phyloP scores from a whole-genome alignment of 2,113 vertebrate species.

The Oenanthe melanoleuca region DNA sequence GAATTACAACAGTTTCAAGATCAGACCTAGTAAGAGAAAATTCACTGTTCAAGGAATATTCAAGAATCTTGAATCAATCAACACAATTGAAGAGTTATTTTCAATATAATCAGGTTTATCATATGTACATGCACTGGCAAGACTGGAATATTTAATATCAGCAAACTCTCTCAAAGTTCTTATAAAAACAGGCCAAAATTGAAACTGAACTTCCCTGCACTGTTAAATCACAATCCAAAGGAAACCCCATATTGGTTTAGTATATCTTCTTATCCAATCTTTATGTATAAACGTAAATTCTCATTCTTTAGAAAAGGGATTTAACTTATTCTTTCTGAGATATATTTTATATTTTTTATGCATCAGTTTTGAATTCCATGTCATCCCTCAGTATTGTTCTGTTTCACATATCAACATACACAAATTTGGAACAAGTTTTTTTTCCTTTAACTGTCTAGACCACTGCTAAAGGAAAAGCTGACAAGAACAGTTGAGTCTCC shows the following conservation, averaged over 20 bases:
- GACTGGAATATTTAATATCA: background rate
- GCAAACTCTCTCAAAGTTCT: background rate
- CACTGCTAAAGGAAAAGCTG: background rate
- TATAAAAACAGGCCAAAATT: background rate
- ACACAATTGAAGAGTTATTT: background rate
- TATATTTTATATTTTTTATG: background rate
- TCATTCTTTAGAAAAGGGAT: background rate
- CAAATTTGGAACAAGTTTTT: background rate
- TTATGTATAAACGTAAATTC: background rate
- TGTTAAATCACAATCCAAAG: background rate
- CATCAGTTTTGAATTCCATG: background rate
- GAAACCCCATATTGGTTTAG: background rate
- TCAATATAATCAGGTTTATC: background rate
- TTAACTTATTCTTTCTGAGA: background rate
- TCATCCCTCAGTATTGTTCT: background rate
- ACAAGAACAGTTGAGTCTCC: background rate
- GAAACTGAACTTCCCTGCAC: background rate
- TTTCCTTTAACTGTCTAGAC: background rate
- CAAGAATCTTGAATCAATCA: background rate
- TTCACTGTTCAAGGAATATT: background rate
- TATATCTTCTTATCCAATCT: background rate
- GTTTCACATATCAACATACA: background rate
- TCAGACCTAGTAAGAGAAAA: background rate
- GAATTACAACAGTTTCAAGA: background rate
- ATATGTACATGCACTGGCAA: background rate